These are phyloP conservation scores for Mustela nigripes DNA, from an alignment of 2,113 vertebrate species.

Conservation along the genomic window DNA sequence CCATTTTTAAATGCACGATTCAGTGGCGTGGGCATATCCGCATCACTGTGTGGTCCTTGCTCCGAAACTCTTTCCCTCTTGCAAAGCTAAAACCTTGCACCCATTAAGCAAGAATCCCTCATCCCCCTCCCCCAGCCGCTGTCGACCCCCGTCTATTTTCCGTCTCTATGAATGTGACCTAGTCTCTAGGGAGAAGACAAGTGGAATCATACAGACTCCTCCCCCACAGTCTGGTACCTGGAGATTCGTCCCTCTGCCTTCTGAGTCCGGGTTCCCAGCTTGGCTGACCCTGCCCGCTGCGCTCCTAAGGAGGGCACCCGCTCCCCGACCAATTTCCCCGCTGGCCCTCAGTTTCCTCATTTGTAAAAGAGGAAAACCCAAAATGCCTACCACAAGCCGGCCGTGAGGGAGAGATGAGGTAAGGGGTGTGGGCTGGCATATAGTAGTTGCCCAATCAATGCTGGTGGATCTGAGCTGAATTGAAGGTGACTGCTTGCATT, in stretches of 20 bases:
- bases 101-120: neutral
- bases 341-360: neutral
- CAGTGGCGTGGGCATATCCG: too few species aligned
- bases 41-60: neutral
- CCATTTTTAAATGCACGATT: neutral
- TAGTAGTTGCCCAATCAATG: neutral
- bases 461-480: neutral
- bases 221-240: neutral
- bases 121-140: fast-evolving
- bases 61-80: neutral
- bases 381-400: neutral
- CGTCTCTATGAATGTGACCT: neutral
- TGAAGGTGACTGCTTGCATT: neutral
- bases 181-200: too few species aligned
- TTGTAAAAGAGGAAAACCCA: neutral
- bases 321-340: neutral
- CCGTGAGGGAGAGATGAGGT: neutral
- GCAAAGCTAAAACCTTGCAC: neutral
- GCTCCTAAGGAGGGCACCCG: neutral
- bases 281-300: neutral
- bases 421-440: neutral
- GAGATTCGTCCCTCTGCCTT: neutral
- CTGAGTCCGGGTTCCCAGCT: neutral
- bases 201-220: too few species aligned
- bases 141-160: neutral